Conservation (phyloP, 2,113 vertebrate genomes). For the Atlantisia rogersi region DNA sequence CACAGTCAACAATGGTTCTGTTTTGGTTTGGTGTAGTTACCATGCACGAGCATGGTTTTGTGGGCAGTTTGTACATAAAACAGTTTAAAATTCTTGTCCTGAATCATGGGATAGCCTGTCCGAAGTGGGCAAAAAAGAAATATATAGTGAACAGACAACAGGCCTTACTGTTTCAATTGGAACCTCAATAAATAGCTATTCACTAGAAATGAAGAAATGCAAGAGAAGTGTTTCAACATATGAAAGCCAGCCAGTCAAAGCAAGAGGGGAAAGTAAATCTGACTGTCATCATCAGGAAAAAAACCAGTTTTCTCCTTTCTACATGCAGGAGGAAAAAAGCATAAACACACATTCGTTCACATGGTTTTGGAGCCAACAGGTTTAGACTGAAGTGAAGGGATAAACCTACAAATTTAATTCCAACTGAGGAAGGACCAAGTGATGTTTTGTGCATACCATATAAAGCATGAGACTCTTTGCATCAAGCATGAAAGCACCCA, state of each 20-base stretch:
- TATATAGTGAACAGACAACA: not conserved
- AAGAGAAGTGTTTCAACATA: not conserved
- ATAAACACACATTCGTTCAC: too few relatives aligned
- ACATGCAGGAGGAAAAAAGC: too few relatives aligned
- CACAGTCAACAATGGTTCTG: not conserved
- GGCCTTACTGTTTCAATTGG: rapidly evolving
- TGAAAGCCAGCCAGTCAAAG: not conserved
- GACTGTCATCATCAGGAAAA: too few relatives aligned
- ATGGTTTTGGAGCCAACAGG: too few relatives aligned
- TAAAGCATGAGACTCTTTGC: not conserved
- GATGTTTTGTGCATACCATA: not conserved
- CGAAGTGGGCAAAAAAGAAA: not conserved
- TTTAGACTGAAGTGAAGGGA: not conserved
- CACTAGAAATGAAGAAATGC: not conserved
- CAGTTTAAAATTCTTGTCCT: not conserved
- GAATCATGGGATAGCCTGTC: not conserved
- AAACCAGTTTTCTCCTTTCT: too few relatives aligned
- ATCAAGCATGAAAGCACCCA: rapidly evolving
- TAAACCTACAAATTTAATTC: not conserved
- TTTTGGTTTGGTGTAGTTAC: not conserved
- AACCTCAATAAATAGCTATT: not conserved
- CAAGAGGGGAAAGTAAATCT: too few relatives aligned
- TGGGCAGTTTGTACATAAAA: not conserved
- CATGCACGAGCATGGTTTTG: rapidly evolving
- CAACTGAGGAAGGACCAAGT: not conserved